A percentile compares a stretch with the other conserved stretches of the same genome.
These are phyloP conservation scores for Chaunax sp. DNA, from an alignment of 2,797 vertebrate species.

Conservation along the genomic window DNA sequence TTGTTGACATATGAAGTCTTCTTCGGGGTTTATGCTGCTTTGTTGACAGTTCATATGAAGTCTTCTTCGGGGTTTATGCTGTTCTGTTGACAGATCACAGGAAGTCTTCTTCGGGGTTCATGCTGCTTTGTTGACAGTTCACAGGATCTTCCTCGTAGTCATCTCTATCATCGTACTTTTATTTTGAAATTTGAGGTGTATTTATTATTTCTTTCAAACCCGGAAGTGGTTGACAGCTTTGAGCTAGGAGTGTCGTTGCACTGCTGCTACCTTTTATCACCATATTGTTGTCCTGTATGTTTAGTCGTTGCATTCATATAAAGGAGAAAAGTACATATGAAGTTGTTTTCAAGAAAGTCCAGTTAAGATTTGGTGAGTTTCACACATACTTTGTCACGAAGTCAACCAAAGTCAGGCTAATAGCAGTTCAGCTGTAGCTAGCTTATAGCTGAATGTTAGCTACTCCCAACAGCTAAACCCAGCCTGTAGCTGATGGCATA, in stretches of 20 bases:
- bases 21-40: no score
- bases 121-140: no score
- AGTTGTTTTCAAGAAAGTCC: not conserved
- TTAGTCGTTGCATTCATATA: not conserved
- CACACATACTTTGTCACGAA: not conserved
- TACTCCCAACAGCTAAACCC: not conserved
- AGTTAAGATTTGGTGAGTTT: conserved; percentile 39
- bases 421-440: not conserved
- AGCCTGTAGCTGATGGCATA: not conserved
- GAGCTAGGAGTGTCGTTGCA: not conserved
- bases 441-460: not conserved
- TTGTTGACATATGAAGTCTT: no score
- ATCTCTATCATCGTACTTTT: conserved; percentile 26
- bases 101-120: no score
- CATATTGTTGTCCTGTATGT: conserved; percentile 6
- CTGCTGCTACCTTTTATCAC: accelerated
- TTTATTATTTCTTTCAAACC: not conserved
- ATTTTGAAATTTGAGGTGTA: conserved; percentile 39
- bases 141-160: no score
- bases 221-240: conserved; percentile 43
- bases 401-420: not conserved
- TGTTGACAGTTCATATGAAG: no score
- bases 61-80: no score
- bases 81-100: no score
- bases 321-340: conserved; percentile 1